A percentile compares a stretch with the other conserved stretches of the same genome.
Conservation (phyloP, 1,140 invertebrate genomes). For the Drosophila setifemur region DNA sequence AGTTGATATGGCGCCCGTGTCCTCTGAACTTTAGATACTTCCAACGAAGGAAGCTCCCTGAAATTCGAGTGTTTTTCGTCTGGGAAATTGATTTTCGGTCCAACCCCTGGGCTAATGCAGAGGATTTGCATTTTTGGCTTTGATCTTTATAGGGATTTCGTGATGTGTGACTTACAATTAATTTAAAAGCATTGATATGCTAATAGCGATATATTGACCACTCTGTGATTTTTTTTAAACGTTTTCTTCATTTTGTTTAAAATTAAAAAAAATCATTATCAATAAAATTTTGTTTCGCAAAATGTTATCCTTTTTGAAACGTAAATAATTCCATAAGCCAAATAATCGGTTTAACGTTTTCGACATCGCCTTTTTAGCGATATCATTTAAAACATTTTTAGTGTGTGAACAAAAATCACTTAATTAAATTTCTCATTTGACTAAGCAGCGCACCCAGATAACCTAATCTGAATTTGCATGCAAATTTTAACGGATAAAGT, state of each 20-base stretch:
- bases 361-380: not conserved
- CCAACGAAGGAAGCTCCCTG: not conserved
- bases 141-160: conserved; percentile 16
- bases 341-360: no score
- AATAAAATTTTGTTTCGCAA: no score
- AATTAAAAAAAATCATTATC: no score
- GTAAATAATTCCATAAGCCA: no score
- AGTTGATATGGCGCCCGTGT: conserved; percentile 60
- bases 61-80: not conserved
- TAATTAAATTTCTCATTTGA: conserved; percentile 9
- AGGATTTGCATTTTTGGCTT: conserved; percentile 10
- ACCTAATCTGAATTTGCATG: conserved; percentile 18
- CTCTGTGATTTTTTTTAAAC: no score
- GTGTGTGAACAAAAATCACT: not conserved
- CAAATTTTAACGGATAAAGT: conserved; percentile 1
- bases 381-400: not conserved
- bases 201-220: not conserved
- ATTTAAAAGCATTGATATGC: not conserved
- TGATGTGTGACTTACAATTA: not conserved
- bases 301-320: no score
- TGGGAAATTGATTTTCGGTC: conserved; percentile 32
- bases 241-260: no score
- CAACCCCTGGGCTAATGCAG: conserved; percentile 20
- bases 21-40: conserved; percentile 13
- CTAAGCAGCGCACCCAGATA: conserved; percentile 19